Percentiles rank a stretch among this genome's conserved stretches.
Evolutionary conservation across 2,797 vertebrate species (phyloP).

Genomic region (Gallinago nigripennis): DNA sequence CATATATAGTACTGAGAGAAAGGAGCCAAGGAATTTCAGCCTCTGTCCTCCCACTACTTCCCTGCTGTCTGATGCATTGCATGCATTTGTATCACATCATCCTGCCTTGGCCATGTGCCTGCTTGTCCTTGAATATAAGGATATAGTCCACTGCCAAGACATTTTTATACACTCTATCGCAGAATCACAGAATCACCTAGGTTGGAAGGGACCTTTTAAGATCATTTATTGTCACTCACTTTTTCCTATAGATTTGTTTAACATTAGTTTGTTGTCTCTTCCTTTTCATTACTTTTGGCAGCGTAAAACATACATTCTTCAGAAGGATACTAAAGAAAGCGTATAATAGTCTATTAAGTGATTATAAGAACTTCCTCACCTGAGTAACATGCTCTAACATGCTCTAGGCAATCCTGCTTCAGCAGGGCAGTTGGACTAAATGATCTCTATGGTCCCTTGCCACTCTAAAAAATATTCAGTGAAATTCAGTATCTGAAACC

Average conservation of each 20-base stretch:
- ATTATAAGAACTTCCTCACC: not conserved
- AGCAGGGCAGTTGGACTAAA: too few species aligned
- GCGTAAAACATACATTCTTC: not conserved
- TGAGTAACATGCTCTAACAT: too few species aligned
- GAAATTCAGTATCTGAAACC: not conserved
- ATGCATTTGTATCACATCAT: accelerated
- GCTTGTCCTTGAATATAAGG: not conserved
- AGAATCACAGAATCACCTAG: too few species aligned
- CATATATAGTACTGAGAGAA: not conserved
- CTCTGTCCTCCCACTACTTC: not conserved
- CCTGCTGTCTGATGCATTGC: not conserved
- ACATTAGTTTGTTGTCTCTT: not conserved
- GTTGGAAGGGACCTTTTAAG: too few species aligned
- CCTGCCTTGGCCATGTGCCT: not conserved
- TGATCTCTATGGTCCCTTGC: too few species aligned
- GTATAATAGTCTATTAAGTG: not conserved
- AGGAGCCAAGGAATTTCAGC: not conserved
- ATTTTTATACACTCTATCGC: not conserved
- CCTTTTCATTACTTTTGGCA: not conserved
- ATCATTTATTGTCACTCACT: not conserved
- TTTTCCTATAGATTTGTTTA: not conserved
- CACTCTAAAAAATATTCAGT: too few species aligned
- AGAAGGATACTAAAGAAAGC: not conserved
- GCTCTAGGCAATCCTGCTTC: too few species aligned
- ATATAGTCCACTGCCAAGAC: not conserved